These are phyloP conservation scores for Sigmodon hispidus DNA, from an alignment of 2,113 vertebrate genomes.

Conservation along the genomic window DNA sequence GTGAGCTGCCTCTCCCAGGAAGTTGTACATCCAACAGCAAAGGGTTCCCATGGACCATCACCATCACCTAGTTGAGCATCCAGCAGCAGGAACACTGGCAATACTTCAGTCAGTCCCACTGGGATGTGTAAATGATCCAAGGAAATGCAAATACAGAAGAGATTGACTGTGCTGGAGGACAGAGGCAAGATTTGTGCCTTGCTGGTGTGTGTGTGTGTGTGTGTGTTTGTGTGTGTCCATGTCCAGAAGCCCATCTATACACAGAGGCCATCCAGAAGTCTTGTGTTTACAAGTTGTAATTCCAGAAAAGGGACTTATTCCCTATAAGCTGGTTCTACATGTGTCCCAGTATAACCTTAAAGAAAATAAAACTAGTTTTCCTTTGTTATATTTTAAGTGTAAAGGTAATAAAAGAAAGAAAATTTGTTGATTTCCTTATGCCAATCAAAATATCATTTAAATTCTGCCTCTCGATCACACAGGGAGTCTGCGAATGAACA, in stretches of 20 bases:
- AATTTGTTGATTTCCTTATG: constrained; percentile 1
- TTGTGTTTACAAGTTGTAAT: background rate
- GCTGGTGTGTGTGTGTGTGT: background rate
- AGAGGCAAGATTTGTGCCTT: background rate
- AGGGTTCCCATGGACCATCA: background rate
- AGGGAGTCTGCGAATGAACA: background rate
- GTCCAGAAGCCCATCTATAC: background rate
- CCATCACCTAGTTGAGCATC: background rate
- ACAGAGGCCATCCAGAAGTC: background rate
- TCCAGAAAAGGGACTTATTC: background rate
- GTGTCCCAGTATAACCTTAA: background rate
- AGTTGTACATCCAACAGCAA: background rate
- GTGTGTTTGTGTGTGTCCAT: background rate
- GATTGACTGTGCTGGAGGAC: background rate
- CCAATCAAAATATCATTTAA: background rate
- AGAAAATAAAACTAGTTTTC: background rate
- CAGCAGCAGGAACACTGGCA: background rate
- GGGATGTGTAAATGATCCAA: background rate
- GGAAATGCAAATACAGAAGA: background rate
- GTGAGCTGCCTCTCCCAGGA: background rate
- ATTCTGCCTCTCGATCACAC: background rate
- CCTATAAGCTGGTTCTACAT: background rate
- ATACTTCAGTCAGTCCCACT: background rate
- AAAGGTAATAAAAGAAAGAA: constrained; percentile 21
- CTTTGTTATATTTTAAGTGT: background rate